phyloP scores from a whole-genome alignment of 2,113 vertebrate species.

The Chionodraco myersi region DNA sequence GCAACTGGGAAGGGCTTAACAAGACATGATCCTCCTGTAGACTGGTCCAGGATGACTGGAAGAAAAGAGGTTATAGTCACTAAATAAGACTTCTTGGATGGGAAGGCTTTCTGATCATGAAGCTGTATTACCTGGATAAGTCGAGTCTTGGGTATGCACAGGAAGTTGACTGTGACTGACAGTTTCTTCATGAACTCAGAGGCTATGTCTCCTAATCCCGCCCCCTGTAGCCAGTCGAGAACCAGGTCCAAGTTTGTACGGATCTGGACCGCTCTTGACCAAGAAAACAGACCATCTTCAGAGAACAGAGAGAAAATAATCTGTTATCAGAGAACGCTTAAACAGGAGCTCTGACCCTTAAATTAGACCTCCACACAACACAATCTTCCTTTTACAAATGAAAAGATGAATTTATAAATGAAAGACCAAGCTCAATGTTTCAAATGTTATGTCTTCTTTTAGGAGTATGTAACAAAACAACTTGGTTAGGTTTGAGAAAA shows the following conservation, averaged over 20 bases:
- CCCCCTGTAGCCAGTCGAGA: constrained; percentile 92
- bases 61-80: constrained; percentile 11
- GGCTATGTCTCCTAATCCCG: constrained; percentile 92
- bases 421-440: background rate
- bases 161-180: constrained; percentile 90
- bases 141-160: constrained; percentile 91
- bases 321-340: background rate
- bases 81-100: background rate
- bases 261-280: constrained; percentile 93
- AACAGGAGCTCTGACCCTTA: background rate
- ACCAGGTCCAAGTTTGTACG: constrained; percentile 92
- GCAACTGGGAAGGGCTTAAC: constrained; percentile 88
- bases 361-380: background rate
- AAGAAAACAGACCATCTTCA: constrained; percentile 89
- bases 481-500: too few relatives aligned
- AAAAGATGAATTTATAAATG: background rate
- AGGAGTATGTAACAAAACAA: too few relatives aligned
- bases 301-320: background rate
- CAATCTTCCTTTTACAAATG: background rate
- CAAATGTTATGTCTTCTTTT: too few relatives aligned
- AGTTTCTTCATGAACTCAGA: constrained; percentile 93
- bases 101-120: background rate
- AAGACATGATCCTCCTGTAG: constrained; percentile 87
- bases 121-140: constrained; percentile 88
- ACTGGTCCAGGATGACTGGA: constrained; percentile 89